These are phyloP conservation scores for Diorhabda elongata DNA, from an alignment of 1,140 invertebrate genomes.

Conservation along the genomic window DNA sequence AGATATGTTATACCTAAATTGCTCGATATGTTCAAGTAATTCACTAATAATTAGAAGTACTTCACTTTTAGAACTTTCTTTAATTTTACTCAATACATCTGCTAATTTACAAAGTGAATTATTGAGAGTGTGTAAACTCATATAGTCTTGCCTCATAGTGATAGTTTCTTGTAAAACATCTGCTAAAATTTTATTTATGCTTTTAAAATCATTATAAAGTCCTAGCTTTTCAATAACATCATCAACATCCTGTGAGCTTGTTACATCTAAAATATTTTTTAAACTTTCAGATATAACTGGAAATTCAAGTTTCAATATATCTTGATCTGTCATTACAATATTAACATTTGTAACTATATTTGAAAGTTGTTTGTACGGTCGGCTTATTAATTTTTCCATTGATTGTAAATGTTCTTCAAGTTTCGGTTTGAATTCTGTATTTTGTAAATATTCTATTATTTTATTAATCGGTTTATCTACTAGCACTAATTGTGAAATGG, in stretches of 20 bases:
- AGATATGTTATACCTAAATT: conserved; percentile 21
- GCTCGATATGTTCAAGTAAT: conserved; percentile 8
- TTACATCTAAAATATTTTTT: conserved; percentile 7
- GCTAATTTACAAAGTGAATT: conserved; percentile 12
- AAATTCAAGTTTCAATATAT: conserved; percentile 22
- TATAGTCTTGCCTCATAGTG: conserved; percentile 27
- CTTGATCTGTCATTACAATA: conserved; percentile 10
- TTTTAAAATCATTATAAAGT: conserved; percentile 8
- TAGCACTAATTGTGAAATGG: not conserved
- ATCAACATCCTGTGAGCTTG: conserved; percentile 14
- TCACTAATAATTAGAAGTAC: not conserved
- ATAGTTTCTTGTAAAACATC: conserved; percentile 22
- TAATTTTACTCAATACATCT: not conserved
- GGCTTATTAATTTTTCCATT: conserved; percentile 11
- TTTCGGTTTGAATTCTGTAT: not conserved
- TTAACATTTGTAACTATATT: conserved; percentile 11
- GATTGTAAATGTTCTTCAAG: conserved; percentile 7
- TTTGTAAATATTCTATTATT: conserved; percentile 10
- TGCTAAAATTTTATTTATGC: conserved; percentile 1
- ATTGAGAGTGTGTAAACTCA: conserved; percentile 20
- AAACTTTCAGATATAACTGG: conserved; percentile 18
- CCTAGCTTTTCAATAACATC: conserved; percentile 4
- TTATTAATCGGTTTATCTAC: conserved; percentile 14
- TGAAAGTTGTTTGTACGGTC: conserved; percentile 7
- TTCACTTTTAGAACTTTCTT: not conserved